Conservation (phyloP, 37 sponge, comb jelly and placozoan genomes). For the Crambe crambe region DNA sequence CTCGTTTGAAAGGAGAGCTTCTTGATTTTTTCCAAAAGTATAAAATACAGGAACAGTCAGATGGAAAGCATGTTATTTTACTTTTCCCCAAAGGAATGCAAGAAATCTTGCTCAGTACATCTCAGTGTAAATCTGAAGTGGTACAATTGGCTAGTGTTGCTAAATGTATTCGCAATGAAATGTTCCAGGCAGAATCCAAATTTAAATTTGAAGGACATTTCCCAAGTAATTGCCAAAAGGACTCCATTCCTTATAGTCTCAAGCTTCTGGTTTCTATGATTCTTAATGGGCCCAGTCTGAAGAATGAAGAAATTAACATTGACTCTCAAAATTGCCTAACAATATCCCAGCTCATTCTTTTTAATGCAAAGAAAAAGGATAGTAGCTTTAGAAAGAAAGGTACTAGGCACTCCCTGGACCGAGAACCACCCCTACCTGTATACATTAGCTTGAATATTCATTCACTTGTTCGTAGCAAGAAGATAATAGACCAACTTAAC, state of each 20-base stretch:
- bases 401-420: conserved; percentile 1
- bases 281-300: conserved; percentile 3
- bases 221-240: background rate
- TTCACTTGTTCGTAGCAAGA: background rate
- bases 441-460: background rate
- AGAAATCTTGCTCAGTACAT: background rate
- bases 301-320: background rate
- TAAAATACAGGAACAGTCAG: conserved; percentile 6
- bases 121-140: background rate
- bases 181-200: background rate
- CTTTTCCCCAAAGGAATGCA: background rate
- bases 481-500: background rate
- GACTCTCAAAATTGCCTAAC: background rate
- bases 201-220: background rate
- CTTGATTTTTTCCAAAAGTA: background rate
- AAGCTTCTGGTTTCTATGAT: background rate
- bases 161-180: background rate
- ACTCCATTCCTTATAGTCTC: background rate
- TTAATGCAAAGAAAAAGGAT: background rate
- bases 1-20: background rate
- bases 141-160: background rate
- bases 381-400: background rate
- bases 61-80: background rate
- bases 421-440: background rate
- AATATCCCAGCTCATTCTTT: background rate